Conservation (phyloP, 2,113 vertebrate species). For the Phrynosoma platyrhinos region DNA sequence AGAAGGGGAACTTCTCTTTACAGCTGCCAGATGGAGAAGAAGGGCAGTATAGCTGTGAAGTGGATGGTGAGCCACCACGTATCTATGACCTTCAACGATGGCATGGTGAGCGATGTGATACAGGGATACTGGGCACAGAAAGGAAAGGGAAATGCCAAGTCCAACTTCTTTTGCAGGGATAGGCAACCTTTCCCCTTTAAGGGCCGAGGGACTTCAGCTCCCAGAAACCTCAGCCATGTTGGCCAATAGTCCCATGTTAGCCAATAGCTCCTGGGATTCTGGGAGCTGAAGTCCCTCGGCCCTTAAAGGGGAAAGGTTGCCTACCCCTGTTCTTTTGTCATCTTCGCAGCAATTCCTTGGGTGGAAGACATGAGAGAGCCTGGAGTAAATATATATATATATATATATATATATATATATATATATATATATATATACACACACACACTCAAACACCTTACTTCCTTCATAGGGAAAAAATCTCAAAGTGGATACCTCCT, state of each 20-base stretch:
- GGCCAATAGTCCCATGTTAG: too few relatives aligned
- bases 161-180: too few relatives aligned
- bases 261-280: too few relatives aligned
- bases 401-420: too few relatives aligned
- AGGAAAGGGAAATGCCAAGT: background rate
- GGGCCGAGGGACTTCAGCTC: too few relatives aligned
- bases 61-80: rapidly evolving
- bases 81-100: slow-evolving; percentile 62
- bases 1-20: slow-evolving; percentile 48
- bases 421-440: too few relatives aligned
- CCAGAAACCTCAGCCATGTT: too few relatives aligned
- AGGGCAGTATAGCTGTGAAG: slow-evolving; percentile 66
- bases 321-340: background rate
- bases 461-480: slow-evolving; percentile 55
- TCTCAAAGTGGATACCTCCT: slow-evolving; percentile 24
- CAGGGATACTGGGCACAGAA: background rate
- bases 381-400: background rate
- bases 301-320: too few relatives aligned
- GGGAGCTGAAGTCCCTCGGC: too few relatives aligned
- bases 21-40: slow-evolving; percentile 49
- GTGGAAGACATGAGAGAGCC: background rate
- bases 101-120: slow-evolving; percentile 61
- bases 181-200: too few relatives aligned
- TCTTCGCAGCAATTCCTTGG: background rate
- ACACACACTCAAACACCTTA: slow-evolving; percentile 17